phyloP scores from a whole-genome alignment of 37 sponge, comb jelly and placozoan genomes.

The Beroe ovata region DNA sequence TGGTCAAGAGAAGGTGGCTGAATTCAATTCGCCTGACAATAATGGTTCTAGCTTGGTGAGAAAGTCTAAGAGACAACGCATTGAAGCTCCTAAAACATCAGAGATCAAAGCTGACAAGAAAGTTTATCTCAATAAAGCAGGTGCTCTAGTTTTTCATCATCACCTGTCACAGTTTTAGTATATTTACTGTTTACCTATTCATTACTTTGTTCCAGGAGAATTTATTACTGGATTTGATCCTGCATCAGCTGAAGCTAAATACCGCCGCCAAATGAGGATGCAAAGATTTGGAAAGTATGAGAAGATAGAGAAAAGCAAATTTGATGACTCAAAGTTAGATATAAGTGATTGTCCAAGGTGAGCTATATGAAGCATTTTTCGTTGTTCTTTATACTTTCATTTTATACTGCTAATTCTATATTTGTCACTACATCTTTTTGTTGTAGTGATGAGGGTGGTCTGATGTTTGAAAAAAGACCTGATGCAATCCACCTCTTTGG shows the following conservation, averaged over 20 bases:
- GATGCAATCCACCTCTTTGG: conserved; percentile 76
- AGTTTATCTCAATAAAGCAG: conserved; percentile 65
- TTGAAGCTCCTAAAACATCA: conserved; percentile 48
- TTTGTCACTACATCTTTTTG: too few species aligned
- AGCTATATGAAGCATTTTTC: background rate
- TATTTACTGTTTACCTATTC: background rate
- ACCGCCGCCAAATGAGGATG: conserved; percentile 62
- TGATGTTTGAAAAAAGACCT: conserved; percentile 67
- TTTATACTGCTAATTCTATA: too few species aligned
- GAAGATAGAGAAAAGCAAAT: conserved; percentile 29
- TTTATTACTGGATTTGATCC: conserved; percentile 58
- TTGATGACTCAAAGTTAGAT: conserved; percentile 42
- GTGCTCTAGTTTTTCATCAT: too few species aligned
- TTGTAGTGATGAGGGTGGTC: conserved; percentile 9
- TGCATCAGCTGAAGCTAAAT: conserved; percentile 33
- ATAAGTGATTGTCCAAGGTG: background rate
- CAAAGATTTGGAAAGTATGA: conserved; percentile 60
- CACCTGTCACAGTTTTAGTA: background rate
- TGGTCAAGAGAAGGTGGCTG: too few species aligned
- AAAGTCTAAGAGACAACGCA: conserved; percentile 52
- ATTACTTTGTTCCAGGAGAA: background rate
- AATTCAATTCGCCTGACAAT: background rate
- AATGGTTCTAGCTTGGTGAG: background rate
- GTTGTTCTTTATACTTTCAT: too few species aligned
- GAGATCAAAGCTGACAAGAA: conserved; percentile 1